Evolutionary conservation across 2,888 invertebrate genomes (phyloP), one percentile per base, ranked within the genome.

Genomic region (Chloroclysta siterata): DNA sequence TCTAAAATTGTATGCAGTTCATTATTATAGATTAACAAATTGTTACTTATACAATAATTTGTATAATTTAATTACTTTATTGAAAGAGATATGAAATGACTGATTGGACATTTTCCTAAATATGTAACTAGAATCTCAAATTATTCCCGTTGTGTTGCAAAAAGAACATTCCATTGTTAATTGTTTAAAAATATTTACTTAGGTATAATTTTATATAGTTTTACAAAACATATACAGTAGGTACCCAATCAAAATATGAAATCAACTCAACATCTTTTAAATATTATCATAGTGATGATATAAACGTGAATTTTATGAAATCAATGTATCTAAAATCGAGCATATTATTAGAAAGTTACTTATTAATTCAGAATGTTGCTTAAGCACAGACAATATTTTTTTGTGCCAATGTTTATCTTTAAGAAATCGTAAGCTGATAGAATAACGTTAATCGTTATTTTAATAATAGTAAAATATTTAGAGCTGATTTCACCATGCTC

Each of bases 91-190:
- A n/a, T 33, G 28, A 39, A 47, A 22, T 6, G 59, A 60, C 59
- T 59, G 53, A 51, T 53, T 56, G 53, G 14, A 42, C 36, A 48
- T 29, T 28, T 52, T 56, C 47, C n/a, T 29, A 22, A 29, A 52
- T 48, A 2, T 22, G 3, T 2, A 33, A 56, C 14, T 14, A 42
- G 63, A 63, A 63, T 63, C 63, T 59, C 55, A 60, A 39, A 22
- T 22, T 13, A 54, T 50, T 63, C 22, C 48, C 15, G 36, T 1
- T 53, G 11, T 57, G 50, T 33, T 57, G 48, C 39, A 50, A 58
- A 39, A 36, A 54, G 39, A 59, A 52, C 59, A 59, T 59, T 59
- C 59, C 59, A 59, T 36, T 33, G 39, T 46, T 29, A 39, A 53
- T 36, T 36, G 39, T 10, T 11, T 33, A 17, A 41, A 57, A 22